Evolutionary conservation across 2,888 invertebrate genomes (phyloP).

Genomic region (Oegoconia quadripuncta): DNA sequence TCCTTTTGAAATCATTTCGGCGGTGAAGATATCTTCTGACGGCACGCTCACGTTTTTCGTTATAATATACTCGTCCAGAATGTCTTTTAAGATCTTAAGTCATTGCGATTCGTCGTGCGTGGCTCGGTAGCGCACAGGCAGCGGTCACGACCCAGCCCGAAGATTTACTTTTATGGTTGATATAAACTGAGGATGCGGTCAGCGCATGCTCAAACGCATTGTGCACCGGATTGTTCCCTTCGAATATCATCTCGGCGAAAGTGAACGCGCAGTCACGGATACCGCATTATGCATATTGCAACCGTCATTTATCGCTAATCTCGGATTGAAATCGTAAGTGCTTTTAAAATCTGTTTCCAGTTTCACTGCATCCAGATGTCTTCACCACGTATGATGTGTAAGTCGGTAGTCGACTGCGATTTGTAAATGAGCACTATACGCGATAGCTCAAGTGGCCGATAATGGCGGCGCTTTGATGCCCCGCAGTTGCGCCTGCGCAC

Average conservation of each 20-base stretch:
- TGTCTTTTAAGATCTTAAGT: constrained; percentile 8
- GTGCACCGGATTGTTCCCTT: constrained; percentile 21
- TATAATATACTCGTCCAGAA: not conserved
- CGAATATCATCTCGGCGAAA: constrained; percentile 1
- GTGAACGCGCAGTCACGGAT: not conserved
- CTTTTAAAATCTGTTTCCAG: not conserved
- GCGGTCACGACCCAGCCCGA: constrained; percentile 21
- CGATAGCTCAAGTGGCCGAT: constrained; percentile 58
- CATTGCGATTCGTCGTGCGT: constrained; percentile 13
- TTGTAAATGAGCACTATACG: constrained; percentile 50
- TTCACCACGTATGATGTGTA: constrained; percentile 30
- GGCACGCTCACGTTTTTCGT: not conserved
- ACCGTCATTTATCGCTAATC: no score
- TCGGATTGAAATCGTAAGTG: no score
- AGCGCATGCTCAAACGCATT: constrained; percentile 20
- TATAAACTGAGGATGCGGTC: constrained; percentile 44
- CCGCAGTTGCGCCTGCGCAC: constrained; percentile 13
- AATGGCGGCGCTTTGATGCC: constrained; percentile 59
- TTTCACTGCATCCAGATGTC: not conserved
- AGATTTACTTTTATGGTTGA: constrained; percentile 48
- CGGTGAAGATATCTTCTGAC: no score
- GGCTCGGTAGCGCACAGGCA: constrained; percentile 14
- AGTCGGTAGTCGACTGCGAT: constrained; percentile 55
- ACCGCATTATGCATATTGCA: no score
- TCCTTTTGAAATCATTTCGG: no score